Conservation (phyloP, 2,113 vertebrate species). For the Leptocoma aspasia region DNA sequence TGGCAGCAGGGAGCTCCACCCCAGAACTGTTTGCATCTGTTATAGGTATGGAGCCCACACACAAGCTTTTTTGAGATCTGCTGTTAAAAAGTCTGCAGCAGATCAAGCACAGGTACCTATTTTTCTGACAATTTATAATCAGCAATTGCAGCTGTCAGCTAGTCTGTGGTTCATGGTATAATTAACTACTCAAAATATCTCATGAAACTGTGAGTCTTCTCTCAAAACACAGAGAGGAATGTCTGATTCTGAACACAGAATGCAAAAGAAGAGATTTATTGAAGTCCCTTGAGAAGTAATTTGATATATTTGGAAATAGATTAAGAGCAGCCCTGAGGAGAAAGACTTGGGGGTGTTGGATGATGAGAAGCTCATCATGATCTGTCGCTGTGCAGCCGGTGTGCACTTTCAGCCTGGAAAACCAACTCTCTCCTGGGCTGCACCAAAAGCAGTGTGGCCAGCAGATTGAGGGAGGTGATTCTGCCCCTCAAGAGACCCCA, state of each 20-base stretch:
- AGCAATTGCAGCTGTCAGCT: conserved; percentile 22
- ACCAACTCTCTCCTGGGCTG: not conserved
- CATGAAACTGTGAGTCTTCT: not conserved
- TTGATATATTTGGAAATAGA: not conserved
- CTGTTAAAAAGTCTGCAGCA: not conserved
- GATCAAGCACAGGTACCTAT: not conserved
- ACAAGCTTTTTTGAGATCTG: not conserved
- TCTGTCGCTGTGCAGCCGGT: not conserved
- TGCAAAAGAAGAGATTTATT: not conserved
- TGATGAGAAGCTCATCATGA: not conserved
- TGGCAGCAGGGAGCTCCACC: conserved; percentile 97
- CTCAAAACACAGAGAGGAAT: conserved; percentile 10
- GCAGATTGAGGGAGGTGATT: not conserved
- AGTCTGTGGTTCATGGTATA: conserved; percentile 5
- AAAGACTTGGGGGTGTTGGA: not conserved
- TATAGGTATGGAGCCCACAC: conserved; percentile 79
- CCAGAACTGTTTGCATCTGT: conserved; percentile 96
- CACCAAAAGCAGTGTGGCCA: not conserved
- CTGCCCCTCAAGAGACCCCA: not conserved
- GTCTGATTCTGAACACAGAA: not conserved
- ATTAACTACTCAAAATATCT: conserved; percentile 51
- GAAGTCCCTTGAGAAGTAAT: not conserved
- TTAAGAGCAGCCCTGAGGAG: not conserved
- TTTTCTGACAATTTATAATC: conserved; percentile 8
- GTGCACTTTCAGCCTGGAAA: not conserved